Conservation (phyloP, 1,140 invertebrate genomes). For the Diabrotica virgifera region DNA sequence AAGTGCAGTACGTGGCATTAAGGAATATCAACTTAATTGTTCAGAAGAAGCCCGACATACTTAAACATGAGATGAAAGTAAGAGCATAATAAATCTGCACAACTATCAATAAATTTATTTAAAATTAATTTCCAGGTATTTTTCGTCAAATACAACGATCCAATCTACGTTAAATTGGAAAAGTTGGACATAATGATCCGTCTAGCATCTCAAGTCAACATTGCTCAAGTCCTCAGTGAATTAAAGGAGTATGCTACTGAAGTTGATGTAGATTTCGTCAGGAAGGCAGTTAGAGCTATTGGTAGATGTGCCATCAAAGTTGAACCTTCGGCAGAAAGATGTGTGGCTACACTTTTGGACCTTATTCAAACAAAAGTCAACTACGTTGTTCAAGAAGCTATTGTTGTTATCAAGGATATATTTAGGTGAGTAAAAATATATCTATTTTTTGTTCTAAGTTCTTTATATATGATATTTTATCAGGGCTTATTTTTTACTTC, state of each 20-base stretch:
- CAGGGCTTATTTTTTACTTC: too few species aligned
- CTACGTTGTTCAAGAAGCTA: slow-evolving; percentile 99
- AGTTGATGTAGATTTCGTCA: slow-evolving; percentile 99
- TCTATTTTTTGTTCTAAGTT: too few species aligned
- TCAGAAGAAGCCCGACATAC: slow-evolving; percentile 96
- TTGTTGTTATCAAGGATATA: slow-evolving; percentile 99
- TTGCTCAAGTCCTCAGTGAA: slow-evolving; percentile 97
- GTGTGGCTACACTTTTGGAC: slow-evolving; percentile 97
- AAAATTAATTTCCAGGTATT: slow-evolving; percentile 64
- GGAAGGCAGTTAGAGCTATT: slow-evolving; percentile 97
- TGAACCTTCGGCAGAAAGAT: slow-evolving; percentile 96
- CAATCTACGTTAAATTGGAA: slow-evolving; percentile 99
- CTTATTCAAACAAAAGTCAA: slow-evolving; percentile 99
- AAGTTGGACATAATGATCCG: slow-evolving; percentile 99
- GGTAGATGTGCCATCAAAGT: slow-evolving; percentile 99
- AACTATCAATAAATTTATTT: slow-evolving; percentile 1
- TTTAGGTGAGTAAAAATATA: slow-evolving; percentile 58
- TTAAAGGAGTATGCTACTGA: slow-evolving; percentile 99
- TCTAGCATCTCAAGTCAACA: slow-evolving; percentile 95
- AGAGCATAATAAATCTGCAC: background rate
- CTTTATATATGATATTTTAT: too few species aligned
- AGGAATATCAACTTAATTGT: slow-evolving; percentile 99
- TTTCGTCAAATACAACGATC: slow-evolving; percentile 99
- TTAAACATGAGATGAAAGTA: slow-evolving; percentile 99
- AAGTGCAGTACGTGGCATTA: slow-evolving; percentile 98